Percentiles rank a stretch among this genome's conserved stretches.
Evolutionary conservation across 2,113 vertebrate genomes (phyloP).

Genomic region (Machaerirhynchus nigripectus): DNA sequence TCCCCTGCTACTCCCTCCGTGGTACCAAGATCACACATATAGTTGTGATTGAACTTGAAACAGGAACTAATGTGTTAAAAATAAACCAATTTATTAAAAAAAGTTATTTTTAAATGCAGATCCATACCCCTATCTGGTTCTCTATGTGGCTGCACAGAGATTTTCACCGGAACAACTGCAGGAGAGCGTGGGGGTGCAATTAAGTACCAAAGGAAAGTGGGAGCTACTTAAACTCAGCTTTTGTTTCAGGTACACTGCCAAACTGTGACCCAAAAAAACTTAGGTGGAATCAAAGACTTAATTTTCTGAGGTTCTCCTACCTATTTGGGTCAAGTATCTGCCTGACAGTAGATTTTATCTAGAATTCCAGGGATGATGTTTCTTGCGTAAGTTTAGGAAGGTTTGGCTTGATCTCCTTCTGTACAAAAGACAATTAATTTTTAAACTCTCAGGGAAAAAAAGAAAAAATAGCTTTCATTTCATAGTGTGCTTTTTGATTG

Average conservation of each 20-base stretch:
- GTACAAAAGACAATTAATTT: not conserved
- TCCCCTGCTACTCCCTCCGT: not conserved
- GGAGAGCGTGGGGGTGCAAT: not conserved
- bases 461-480: not conserved
- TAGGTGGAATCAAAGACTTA: not conserved
- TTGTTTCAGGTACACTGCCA: not conserved
- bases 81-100: constrained; percentile 20
- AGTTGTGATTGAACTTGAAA: not conserved
- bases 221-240: not conserved
- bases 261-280: not conserved
- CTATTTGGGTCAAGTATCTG: not conserved
- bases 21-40: fast-evolving
- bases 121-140: not conserved
- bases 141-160: not conserved
- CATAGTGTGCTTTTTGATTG: not conserved
- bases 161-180: constrained; percentile 15
- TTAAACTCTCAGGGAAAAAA: not conserved
- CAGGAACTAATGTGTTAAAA: constrained; percentile 22
- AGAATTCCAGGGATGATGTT: not conserved
- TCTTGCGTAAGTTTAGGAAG: not conserved
- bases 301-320: not conserved
- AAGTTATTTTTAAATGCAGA: constrained; percentile 17
- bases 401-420: not conserved
- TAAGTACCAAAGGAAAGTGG: not conserved
- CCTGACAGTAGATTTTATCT: not conserved